A percentile compares a stretch with the other conserved stretches of the same genome.
Conservation (phyloP, 2,113 vertebrate species). For the Psophia crepitans region DNA sequence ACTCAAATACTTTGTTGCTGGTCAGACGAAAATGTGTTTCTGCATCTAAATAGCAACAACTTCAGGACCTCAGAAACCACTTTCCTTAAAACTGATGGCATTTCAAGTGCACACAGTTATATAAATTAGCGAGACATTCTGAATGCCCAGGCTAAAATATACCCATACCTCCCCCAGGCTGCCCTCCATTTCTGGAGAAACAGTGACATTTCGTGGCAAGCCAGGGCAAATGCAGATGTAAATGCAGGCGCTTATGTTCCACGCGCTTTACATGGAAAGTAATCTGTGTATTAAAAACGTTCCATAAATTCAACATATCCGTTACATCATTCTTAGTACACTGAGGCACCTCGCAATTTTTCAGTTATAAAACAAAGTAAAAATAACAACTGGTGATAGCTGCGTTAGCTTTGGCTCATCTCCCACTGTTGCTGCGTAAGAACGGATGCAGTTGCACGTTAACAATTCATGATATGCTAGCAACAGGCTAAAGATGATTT, state of each 20-base stretch:
- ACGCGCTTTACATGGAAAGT: not conserved
- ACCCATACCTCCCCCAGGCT: accelerated
- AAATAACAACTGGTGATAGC: not conserved
- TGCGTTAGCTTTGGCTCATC: not conserved
- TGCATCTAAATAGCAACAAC: not conserved
- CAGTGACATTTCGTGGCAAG: slow-evolving; percentile 31
- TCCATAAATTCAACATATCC: not conserved
- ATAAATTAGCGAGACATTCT: not conserved
- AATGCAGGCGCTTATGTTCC: not conserved
- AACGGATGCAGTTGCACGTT: not conserved
- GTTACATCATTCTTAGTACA: not conserved
- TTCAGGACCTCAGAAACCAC: not conserved
- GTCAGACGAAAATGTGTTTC: not conserved
- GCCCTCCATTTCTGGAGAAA: not conserved
- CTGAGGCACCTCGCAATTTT: not conserved
- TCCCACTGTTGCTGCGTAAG: not conserved
- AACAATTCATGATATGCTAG: not conserved
- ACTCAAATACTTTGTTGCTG: not conserved
- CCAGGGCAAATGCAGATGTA: not conserved
- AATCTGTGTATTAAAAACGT: not conserved
- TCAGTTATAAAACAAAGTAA: not conserved
- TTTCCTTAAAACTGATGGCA: not conserved
- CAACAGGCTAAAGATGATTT: not conserved
- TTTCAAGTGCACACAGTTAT: not conserved
- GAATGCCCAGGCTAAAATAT: not conserved